These are phyloP conservation scores for Hypselothyrea guttata DNA, from an alignment of 2,888 invertebrate genomes.

Conservation along the genomic window DNA sequence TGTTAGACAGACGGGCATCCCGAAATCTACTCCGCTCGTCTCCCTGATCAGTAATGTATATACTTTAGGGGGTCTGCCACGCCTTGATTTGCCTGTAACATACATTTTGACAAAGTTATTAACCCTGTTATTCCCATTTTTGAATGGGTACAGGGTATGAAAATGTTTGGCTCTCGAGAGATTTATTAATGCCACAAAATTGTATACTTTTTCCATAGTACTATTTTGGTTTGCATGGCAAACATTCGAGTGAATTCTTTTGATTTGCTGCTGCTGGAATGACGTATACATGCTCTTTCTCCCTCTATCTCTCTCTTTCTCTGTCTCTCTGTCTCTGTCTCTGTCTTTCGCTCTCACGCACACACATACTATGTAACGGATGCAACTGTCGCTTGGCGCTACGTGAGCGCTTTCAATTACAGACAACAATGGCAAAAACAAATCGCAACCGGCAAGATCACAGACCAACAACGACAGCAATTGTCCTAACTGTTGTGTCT, in stretches of 20 bases:
- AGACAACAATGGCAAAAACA: slow-evolving; percentile 34
- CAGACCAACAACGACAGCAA: slow-evolving; percentile 1
- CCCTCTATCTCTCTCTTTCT: not conserved
- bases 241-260: slow-evolving; percentile 41
- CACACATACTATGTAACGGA: slow-evolving; percentile 11
- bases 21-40: too few relatives aligned
- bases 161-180: too few relatives aligned
- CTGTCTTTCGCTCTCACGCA: not conserved
- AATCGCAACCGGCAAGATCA: slow-evolving; percentile 26
- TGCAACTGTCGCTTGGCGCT: slow-evolving; percentile 26
- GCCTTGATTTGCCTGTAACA: too few relatives aligned
- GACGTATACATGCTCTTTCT: slow-evolving; percentile 1
- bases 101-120: too few relatives aligned
- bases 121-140: too few relatives aligned
- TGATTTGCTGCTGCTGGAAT: slow-evolving; percentile 50
- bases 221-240: slow-evolving; percentile 30
- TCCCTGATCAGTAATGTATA: too few relatives aligned
- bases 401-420: slow-evolving; percentile 49
- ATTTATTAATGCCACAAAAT: too few relatives aligned
- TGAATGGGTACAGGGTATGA: too few relatives aligned
- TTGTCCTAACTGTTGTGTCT: slow-evolving; percentile 13
- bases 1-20: too few relatives aligned
- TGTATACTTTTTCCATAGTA: too few relatives aligned
- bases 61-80: too few relatives aligned
- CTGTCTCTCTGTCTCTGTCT: too few relatives aligned